Percentiles rank a stretch among this genome's conserved stretches.
Conservation (phyloP, 2,113 vertebrate genomes). For the Pygathrix nemaeus region DNA sequence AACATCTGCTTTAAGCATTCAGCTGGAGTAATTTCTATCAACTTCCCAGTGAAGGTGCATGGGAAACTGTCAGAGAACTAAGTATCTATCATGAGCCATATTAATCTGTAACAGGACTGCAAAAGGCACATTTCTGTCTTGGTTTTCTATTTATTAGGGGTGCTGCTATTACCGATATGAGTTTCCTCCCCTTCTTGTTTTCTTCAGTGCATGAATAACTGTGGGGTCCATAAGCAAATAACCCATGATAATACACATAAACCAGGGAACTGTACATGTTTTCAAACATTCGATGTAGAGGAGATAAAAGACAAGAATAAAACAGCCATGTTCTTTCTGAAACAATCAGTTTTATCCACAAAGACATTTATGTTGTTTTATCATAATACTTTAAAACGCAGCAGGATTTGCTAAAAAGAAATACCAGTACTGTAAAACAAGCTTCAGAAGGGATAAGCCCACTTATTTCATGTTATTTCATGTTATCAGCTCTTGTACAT, state of each 20-base stretch:
- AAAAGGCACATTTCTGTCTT: slow-evolving; percentile 73
- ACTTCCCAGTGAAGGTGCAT: slow-evolving; percentile 82
- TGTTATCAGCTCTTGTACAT: slow-evolving; percentile 71
- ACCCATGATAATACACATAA: neutral
- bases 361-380: slow-evolving; percentile 72
- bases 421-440: slow-evolving; percentile 53
- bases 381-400: slow-evolving; percentile 74
- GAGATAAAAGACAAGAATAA: slow-evolving; percentile 58
- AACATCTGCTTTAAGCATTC: slow-evolving; percentile 89
- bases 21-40: slow-evolving; percentile 85
- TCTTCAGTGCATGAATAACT: neutral
- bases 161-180: neutral
- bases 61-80: slow-evolving; percentile 84
- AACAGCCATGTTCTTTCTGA: slow-evolving; percentile 59
- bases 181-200: neutral
- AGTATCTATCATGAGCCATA: slow-evolving; percentile 82
- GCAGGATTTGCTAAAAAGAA: slow-evolving; percentile 70
- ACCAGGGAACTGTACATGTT: neutral
- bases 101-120: slow-evolving; percentile 78
- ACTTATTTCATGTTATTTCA: slow-evolving; percentile 58
- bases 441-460: slow-evolving; percentile 72
- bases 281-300: slow-evolving; percentile 16
- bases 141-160: slow-evolving; percentile 62
- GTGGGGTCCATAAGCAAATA: neutral
- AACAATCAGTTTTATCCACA: slow-evolving; percentile 66